Base-by-base conservation (phyloP, 1,140 invertebrate species). In the Periplaneta americana region DNA sequence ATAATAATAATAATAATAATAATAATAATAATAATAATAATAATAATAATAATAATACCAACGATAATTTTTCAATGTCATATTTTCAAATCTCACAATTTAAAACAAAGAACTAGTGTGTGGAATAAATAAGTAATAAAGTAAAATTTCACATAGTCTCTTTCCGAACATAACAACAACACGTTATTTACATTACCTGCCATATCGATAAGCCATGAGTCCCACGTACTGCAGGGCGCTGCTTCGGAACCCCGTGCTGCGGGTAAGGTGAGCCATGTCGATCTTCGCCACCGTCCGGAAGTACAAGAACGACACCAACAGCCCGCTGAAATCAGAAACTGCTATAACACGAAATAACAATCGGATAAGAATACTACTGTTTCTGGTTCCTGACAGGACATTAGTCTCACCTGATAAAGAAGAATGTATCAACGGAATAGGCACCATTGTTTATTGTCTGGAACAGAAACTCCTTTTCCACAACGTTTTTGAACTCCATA, bases 371-470 rank as follows among this genome's bases (percentile, higher is more conserved):
- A 11, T 57, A 57, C 48, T 57, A 18, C 4, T 1, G 17, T 57
- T 75, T 31, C 1, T n/a, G 8, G 31, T 31, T 32, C n/a, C 15
- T 6, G 31, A 75, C 31, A 8, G 18, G 15, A 5, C 13, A 32
- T 8, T 10, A 75, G 9, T 33, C 35, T 32, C 33, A 91, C 91
- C 91, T 91, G 84, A 95, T 93, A 86, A 97, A 95, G 90, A 98
- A 98, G 88, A 98, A 98, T 0, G 96, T 96, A 86, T 98, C 96
- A 0, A 98, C 97, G 83, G 96, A 96, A 87, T 96, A 96, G 0
- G 95, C 93, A 0, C 95, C 96, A 87, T 97, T 98, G 18, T 94
- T 92, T 36, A 97, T 93, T 0, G 95, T 94, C 88, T 96, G 95
- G 85, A 96, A 96, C 82, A 94, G 90, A 87, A 96, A 93, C 84